These are phyloP conservation scores for Pseudolycoriella hygida DNA, from an alignment of 2,888 invertebrate species.

Conservation along the genomic window DNA sequence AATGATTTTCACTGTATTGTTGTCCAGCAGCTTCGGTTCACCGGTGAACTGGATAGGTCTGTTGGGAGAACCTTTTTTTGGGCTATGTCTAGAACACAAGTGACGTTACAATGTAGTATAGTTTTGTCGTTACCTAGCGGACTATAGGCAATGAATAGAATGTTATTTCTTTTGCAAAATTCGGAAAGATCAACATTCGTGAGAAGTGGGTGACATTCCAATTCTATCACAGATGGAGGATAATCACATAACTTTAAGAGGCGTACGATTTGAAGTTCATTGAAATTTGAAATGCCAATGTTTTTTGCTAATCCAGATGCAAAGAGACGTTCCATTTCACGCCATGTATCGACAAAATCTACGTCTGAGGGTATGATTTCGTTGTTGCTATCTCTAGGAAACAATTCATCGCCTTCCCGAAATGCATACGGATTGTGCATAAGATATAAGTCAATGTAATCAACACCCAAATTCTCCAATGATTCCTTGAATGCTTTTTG, in stretches of 20 bases:
- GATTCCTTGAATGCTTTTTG: slow-evolving; percentile 38
- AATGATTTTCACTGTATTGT: slow-evolving; percentile 30
- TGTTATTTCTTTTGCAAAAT: slow-evolving; percentile 37
- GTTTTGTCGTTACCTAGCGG: slow-evolving; percentile 33
- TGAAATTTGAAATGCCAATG: slow-evolving; percentile 40
- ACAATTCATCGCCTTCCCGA: slow-evolving; percentile 30
- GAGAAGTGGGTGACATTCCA: slow-evolving; percentile 37
- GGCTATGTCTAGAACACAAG: too few relatives aligned
- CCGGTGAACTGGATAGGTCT: slow-evolving; percentile 46
- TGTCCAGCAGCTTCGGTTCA: slow-evolving; percentile 22
- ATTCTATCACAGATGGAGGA: slow-evolving; percentile 43
- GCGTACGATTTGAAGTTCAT: slow-evolving; percentile 42
- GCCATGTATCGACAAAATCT: slow-evolving; percentile 34
- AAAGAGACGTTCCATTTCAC: slow-evolving; percentile 49
- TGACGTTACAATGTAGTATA: too few relatives aligned
- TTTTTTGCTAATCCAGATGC: slow-evolving; percentile 31
- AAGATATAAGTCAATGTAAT: slow-evolving; percentile 51
- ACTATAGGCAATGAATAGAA: slow-evolving; percentile 50
- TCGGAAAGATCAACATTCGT: slow-evolving; percentile 42
- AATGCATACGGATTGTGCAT: slow-evolving; percentile 72
- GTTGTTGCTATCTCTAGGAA: slow-evolving; percentile 37
- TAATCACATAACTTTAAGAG: slow-evolving; percentile 35
- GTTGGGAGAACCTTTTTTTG: slow-evolving; percentile 48
- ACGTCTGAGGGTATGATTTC: slow-evolving; percentile 31
- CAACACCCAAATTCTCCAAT: slow-evolving; percentile 35